phyloP scores from a whole-genome alignment of 2,888 invertebrate genomes.

The Falcaria lacertinaria region DNA sequence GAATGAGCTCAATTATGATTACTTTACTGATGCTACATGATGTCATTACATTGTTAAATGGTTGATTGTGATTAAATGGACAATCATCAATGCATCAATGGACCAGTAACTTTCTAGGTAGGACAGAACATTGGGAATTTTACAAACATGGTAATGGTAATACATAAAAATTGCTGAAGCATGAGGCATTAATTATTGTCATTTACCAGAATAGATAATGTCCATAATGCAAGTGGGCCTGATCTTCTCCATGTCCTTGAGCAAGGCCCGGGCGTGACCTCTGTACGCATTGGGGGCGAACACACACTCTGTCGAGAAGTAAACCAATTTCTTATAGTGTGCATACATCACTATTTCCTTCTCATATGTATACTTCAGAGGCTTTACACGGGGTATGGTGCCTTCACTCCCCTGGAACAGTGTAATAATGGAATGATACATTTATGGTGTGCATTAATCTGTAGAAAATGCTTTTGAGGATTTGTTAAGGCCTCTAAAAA shows the following conservation, averaged over 20 bases:
- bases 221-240: constrained; percentile 95
- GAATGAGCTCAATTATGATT: no score
- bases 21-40: no score
- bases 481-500: no score
- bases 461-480: not conserved
- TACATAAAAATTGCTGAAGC: no score
- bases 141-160: no score
- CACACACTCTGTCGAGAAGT: constrained; percentile 99
- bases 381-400: constrained; percentile 94
- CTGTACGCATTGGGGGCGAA: constrained; percentile 99
- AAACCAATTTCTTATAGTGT: constrained; percentile 95
- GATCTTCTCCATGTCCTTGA: constrained; percentile 97
- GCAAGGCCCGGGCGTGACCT: constrained; percentile 92
- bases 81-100: no score
- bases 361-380: constrained; percentile 98
- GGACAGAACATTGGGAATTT: no score
- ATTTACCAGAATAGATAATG: constrained; percentile 91
- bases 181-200: not conserved
- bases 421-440: constrained; percentile 8
- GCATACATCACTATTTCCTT: constrained; percentile 99
- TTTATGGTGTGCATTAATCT: not conserved
- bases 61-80: no score
- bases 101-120: no score
- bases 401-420: constrained; percentile 85
- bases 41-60: no score